A percentile compares a stretch with the other conserved stretches of the same genome.
phyloP scores from a whole-genome alignment of 92 coral and sea anemone genomes.

The Micromussa lordhowensis region DNA sequence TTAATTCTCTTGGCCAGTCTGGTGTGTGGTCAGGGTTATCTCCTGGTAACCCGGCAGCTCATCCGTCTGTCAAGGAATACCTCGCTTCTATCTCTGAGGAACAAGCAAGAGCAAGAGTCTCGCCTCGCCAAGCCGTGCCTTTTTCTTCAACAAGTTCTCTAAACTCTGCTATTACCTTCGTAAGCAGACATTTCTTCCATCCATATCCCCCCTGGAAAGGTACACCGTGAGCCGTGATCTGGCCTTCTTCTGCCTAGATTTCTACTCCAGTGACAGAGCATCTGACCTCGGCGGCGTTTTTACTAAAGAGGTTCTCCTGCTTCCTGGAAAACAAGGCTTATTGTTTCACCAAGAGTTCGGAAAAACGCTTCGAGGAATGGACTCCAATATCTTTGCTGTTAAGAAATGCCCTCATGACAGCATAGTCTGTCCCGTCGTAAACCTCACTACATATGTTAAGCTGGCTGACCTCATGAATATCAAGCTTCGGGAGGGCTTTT shows the following conservation, averaged over 20 bases:
- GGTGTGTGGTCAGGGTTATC: constrained; percentile 4
- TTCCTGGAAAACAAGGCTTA: constrained; percentile 41
- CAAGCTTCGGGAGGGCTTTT: constrained; percentile 28
- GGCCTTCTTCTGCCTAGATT: too few species aligned
- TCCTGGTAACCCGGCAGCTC: too few species aligned
- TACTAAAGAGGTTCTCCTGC: constrained; percentile 42
- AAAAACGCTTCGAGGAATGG: constrained; percentile 49
- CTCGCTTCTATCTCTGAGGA: constrained; percentile 39
- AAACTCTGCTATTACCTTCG: constrained; percentile 19
- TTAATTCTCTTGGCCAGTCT: background rate
- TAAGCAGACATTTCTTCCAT: too few species aligned
- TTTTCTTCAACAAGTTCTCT: constrained; percentile 33
- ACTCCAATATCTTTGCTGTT: constrained; percentile 17
- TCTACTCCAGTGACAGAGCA: too few species aligned
- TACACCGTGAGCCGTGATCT: too few species aligned
- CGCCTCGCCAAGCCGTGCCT: constrained; percentile 50
- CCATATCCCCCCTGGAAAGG: too few species aligned
- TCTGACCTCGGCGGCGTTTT: constrained; percentile 38
- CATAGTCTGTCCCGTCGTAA: constrained; percentile 20
- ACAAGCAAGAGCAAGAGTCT: constrained; percentile 43
- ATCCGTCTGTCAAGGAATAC: constrained; percentile 2
- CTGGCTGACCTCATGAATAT: constrained; percentile 19
- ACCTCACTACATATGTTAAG: constrained; percentile 15
- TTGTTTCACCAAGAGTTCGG: constrained; percentile 49
- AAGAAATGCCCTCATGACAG: constrained; percentile 14